These are phyloP conservation scores for Corythaixoides concolor DNA, from an alignment of 2,113 vertebrate genomes.

Conservation along the genomic window DNA sequence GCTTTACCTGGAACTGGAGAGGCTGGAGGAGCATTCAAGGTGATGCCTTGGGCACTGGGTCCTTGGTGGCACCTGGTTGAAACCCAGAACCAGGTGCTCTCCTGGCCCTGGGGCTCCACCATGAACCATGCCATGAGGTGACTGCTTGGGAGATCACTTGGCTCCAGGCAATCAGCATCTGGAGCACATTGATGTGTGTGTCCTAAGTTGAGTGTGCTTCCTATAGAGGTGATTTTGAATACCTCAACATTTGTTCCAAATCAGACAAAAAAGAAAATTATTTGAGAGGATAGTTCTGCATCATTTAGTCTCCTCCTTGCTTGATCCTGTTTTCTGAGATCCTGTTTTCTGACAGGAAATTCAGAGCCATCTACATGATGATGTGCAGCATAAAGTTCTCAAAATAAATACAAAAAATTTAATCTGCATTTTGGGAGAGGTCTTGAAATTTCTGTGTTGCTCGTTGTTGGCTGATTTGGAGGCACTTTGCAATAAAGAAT, in stretches of 20 bases:
- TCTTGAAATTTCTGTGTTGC: background rate
- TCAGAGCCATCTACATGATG: background rate
- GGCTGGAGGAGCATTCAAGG: background rate
- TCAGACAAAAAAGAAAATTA: background rate
- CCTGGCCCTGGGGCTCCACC: background rate
- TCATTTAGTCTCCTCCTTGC: background rate
- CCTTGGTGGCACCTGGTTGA: background rate
- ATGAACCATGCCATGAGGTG: background rate
- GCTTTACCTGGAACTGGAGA: background rate
- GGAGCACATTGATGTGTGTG: background rate
- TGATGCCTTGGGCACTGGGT: background rate
- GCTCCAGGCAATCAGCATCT: background rate
- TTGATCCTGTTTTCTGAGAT: background rate
- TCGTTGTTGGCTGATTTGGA: background rate
- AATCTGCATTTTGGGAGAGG: background rate
- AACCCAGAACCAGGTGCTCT: background rate
- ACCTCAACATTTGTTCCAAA: background rate
- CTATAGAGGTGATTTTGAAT: background rate
- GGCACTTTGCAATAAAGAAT: background rate
- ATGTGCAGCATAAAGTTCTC: background rate
- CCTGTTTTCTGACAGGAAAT: background rate
- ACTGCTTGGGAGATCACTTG: rapidly evolving
- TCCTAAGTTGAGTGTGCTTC: background rate
- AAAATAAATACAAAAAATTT: background rate
- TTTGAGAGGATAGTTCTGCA: background rate